These are phyloP conservation scores for Prosopocoilus inquinatus DNA, from an alignment of 2,888 invertebrate species.

Conservation along the genomic window DNA sequence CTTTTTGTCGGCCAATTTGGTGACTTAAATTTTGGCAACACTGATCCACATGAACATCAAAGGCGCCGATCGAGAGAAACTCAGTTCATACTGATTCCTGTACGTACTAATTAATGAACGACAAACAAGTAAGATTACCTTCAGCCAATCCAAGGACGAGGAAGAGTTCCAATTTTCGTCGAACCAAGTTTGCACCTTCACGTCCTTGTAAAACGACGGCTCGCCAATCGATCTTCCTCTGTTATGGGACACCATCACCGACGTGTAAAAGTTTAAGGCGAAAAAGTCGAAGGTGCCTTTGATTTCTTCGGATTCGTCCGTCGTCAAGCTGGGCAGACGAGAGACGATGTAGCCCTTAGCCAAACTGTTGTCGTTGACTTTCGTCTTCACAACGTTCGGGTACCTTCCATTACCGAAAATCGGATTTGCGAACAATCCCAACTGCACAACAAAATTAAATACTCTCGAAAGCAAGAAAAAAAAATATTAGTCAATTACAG, in stretches of 20 bases:
- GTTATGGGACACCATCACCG: constrained; percentile 5
- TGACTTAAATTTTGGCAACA: no score
- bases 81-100: no score
- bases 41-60: no score
- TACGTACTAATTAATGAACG: no score
- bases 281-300: constrained; percentile 12
- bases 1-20: no score
- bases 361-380: constrained; percentile 6
- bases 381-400: constrained; percentile 5
- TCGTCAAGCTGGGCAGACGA: constrained; percentile 7
- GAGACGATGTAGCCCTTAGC: constrained; percentile 4
- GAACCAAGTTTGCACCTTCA: background rate
- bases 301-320: constrained; percentile 2
- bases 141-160: constrained; percentile 7
- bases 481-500: no score
- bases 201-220: constrained; percentile 9
- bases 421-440: constrained; percentile 16
- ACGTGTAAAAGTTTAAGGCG: constrained; percentile 14
- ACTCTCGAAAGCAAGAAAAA: background rate
- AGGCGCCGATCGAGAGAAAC: no score
- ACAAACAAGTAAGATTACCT: no score
- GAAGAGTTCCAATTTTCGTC: constrained; percentile 4
- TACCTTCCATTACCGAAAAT: constrained; percentile 13
- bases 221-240: background rate
- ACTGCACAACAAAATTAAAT: background rate